Base-by-base conservation (phyloP, 2,888 invertebrate genomes). In the Argyresthia goedartella region DNA sequence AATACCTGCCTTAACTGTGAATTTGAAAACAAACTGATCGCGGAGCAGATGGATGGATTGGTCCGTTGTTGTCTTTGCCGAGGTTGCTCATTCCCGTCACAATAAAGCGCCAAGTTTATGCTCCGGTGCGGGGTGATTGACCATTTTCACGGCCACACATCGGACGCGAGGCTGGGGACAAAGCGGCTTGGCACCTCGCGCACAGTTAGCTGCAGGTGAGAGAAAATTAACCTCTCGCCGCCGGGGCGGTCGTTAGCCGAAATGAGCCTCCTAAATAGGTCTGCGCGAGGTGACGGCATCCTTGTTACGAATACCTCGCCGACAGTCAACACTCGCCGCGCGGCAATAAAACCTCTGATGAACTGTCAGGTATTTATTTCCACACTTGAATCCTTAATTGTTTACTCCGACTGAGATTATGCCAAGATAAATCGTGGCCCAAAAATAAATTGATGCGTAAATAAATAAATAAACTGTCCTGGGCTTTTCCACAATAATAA, bases 161-260 rank as follows among this genome's bases (percentile, higher is more conserved):
- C 49, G 42, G 33, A 45, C 41, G 49, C 46, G 51, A 41, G 16
- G 25, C 46, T 34, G 33, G 14, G 39, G 46, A 52, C 51, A 45
- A 53, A 36, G 41, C 33, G 61, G 56, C 60, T 56, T 64, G 62
- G 63, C 56, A 65, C 52, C 59, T 59, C 60, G 57, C 54, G 63
- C 69, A 73, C 81, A 75, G 76, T 78, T 76, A 76, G 61, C 62
- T 69, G 67, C 79, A 81, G 79, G 80, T 82, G 77, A 77, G 69
- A 71, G 64, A 63, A 71, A 70, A 81, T 78, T 79, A 77, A 81
- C 80, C 76, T 76, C 74, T 79, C 74, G 66, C 56, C 68, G 66
- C 56, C 68, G 66, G 65, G 11, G n/a, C 71, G 73, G 76, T 76
- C 76, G 74, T 80, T 76, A 65, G 60, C 64, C 62, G 60, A 64